A percentile compares a stretch with the other conserved stretches of the same genome.
Conservation (phyloP, 2,113 vertebrate species). For the Marmota monax region DNA sequence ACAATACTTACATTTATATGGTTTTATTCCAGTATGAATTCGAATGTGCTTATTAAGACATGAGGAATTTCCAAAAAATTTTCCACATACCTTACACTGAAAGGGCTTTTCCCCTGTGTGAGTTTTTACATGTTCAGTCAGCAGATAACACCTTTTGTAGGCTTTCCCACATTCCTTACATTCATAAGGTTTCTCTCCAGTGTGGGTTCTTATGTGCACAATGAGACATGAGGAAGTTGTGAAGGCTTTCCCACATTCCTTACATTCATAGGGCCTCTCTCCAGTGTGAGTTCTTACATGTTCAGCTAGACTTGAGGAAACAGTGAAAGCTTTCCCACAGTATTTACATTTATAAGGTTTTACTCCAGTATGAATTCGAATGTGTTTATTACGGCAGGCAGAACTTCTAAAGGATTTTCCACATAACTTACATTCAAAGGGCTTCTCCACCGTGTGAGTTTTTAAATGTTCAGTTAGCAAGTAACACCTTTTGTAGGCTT, state of each 20-base stretch:
- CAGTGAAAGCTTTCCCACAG: not conserved
- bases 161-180: not conserved
- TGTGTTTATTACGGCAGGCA: not conserved
- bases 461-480: not conserved
- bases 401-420: slow-evolving; percentile 2
- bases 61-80: not conserved
- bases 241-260: not conserved
- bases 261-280: not conserved
- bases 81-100: not conserved
- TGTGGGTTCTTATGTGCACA: not conserved
- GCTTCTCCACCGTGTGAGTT: not conserved
- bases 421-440: not conserved
- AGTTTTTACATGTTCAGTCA: not conserved
- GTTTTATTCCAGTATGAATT: not conserved
- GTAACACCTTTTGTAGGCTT: slow-evolving; percentile 46
- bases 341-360: slow-evolving; percentile 31
- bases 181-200: not conserved
- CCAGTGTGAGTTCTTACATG: not conserved
- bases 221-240: not conserved
- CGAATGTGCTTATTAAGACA: not conserved
- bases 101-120: not conserved
- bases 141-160: not conserved
- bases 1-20: not conserved
- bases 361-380: slow-evolving; percentile 4
- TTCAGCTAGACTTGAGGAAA: not conserved